Conservation (phyloP, 2,797 vertebrate genomes). For the Rhinoraja longicauda region DNA sequence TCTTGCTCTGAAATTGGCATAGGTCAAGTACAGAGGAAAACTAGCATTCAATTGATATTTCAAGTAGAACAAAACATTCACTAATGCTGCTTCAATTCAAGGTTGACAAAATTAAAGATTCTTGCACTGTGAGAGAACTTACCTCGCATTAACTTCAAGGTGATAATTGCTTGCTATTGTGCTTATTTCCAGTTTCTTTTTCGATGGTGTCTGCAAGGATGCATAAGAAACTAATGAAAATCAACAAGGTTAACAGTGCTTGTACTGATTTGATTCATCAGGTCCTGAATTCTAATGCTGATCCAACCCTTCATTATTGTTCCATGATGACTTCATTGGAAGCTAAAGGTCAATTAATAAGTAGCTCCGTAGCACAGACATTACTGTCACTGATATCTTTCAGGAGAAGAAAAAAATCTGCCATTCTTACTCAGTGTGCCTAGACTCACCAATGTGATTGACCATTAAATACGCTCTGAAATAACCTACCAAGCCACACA, state of each 20-base stretch:
- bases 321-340: neutral
- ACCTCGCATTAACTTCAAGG: constrained; percentile 94
- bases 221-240: neutral
- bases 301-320: neutral
- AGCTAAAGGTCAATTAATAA: neutral
- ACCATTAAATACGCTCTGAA: no score
- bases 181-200: constrained; percentile 98
- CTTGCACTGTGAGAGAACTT: constrained; percentile 40
- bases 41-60: neutral
- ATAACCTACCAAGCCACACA: no score
- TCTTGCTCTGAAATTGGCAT: no score
- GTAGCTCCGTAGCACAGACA: neutral
- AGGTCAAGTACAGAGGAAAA: no score
- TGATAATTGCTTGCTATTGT: constrained; percentile 98
- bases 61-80: neutral
- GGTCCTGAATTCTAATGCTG: neutral
- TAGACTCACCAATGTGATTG: no score
- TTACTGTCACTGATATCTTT: neutral
- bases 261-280: neutral
- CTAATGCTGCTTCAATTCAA: neutral
- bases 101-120: neutral
- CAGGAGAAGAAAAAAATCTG: no score
- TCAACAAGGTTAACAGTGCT: neutral
- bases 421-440: no score
- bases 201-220: constrained; percentile 77